These are phyloP conservation scores for Didymodactylos carnosus DNA, from an alignment of 2,888 invertebrate species.

Conservation along the genomic window DNA sequence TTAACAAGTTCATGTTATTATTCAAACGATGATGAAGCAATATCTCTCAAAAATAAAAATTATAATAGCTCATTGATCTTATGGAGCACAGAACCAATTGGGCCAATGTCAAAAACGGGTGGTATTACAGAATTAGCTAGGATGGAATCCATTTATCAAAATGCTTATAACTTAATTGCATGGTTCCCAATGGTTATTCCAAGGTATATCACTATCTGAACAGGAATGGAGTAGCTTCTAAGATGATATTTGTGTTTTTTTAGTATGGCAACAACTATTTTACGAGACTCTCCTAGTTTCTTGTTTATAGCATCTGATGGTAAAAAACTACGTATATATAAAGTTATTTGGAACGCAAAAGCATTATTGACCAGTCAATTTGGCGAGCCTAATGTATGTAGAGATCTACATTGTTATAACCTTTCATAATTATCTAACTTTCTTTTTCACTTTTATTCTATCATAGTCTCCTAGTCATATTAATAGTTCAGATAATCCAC, in stretches of 20 bases:
- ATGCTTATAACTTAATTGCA: conserved; percentile 88
- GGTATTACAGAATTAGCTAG: conserved; percentile 88
- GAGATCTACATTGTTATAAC: no score
- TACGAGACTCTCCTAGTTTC: conserved; percentile 59
- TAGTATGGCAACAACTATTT: background rate
- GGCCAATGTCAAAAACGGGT: conserved; percentile 86
- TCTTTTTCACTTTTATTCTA: no score
- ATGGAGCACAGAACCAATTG: conserved; percentile 94
- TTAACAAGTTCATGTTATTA: conserved; percentile 67
- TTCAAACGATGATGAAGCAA: background rate
- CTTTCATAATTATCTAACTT: no score
- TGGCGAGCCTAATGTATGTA: no score
- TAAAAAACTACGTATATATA: conserved; percentile 71
- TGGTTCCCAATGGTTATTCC: conserved; percentile 94
- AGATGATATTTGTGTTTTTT: no score
- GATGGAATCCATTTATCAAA: conserved; percentile 78
- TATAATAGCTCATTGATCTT: conserved; percentile 60
- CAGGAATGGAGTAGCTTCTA: no score
- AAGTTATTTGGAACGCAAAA: conserved; percentile 90
- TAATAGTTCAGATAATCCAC: no score
- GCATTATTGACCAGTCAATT: conserved; percentile 45
- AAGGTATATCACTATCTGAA: no score
- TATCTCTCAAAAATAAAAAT: background rate
- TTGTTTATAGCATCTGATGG: conserved; percentile 97
- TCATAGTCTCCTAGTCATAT: no score